Percentiles rank a stretch among this genome's conserved stretches.
phyloP scores from a whole-genome alignment of 1,140 invertebrate genomes.

The Olivierus martensii region DNA sequence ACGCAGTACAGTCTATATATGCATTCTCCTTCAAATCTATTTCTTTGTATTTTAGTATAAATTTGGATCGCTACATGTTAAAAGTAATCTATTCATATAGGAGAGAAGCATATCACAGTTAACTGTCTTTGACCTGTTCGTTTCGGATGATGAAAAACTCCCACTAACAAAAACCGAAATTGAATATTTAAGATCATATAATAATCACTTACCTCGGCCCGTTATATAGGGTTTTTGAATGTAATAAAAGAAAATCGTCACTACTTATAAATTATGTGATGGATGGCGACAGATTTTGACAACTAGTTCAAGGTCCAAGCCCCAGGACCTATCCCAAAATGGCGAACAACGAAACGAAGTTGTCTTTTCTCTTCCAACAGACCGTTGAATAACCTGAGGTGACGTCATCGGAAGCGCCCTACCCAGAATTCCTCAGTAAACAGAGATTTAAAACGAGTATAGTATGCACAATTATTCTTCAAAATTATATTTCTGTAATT shows the following conservation, averaged over 20 bases:
- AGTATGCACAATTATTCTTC: too few relatives aligned
- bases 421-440: background rate
- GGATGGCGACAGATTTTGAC: slow-evolving; percentile 28
- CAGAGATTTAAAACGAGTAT: too few relatives aligned
- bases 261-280: slow-evolving; percentile 18
- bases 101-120: background rate
- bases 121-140: background rate
- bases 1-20: background rate
- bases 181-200: slow-evolving; percentile 6
- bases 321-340: slow-evolving; percentile 27
- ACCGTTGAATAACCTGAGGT: slow-evolving; percentile 18
- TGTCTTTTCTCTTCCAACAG: slow-evolving; percentile 9
- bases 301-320: slow-evolving; percentile 22
- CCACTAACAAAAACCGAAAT: background rate
- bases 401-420: slow-evolving; percentile 17
- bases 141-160: background rate
- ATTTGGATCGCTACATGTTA: background rate
- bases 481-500: too few relatives aligned
- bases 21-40: background rate
- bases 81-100: background rate
- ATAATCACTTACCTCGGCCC: slow-evolving; percentile 30
- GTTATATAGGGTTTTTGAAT: slow-evolving; percentile 29
- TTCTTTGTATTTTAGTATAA: background rate
- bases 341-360: slow-evolving; percentile 22
- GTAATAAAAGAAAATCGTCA: slow-evolving; percentile 23